Evolutionary conservation across 2,888 invertebrate genomes (phyloP).

Genomic region (Brenthis ino): DNA sequence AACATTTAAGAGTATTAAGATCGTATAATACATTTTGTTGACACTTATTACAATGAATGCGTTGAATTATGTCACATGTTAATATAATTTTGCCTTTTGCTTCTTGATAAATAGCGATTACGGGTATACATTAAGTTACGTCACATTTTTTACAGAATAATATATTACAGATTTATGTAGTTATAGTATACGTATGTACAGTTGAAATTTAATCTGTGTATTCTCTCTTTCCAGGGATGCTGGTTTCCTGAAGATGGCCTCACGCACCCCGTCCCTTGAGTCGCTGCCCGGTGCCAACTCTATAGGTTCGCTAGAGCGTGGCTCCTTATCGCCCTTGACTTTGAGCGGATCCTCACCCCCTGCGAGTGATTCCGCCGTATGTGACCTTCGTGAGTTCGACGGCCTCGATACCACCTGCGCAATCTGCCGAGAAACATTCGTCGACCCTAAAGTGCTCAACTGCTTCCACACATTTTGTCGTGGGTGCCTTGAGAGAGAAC

Average conservation of each 20-base stretch:
- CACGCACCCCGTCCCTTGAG: conserved; percentile 95
- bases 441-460: conserved; percentile 88
- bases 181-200: too few species aligned
- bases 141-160: too few species aligned
- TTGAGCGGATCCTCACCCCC: conserved; percentile 94
- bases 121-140: not conserved
- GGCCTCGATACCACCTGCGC: conserved; percentile 84
- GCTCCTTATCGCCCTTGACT: conserved; percentile 91
- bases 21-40: conserved; percentile 15
- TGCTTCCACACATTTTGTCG: conserved; percentile 94
- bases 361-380: conserved; percentile 91
- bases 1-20: conserved; percentile 21
- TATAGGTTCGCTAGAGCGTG: conserved; percentile 93
- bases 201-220: too few species aligned
- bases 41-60: conserved; percentile 6
- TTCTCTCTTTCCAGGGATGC: conserved; percentile 88
- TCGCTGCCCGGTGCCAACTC: conserved; percentile 95
- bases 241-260: conserved; percentile 96
- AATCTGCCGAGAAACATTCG: conserved; percentile 89
- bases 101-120: not conserved
- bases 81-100: not conserved
- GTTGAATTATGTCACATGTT: conserved; percentile 9
- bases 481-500: conserved; percentile 89
- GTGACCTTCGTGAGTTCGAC: conserved; percentile 86
- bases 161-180: too few species aligned